These are phyloP conservation scores for Dryadula phaetusa DNA, from an alignment of 2,888 invertebrate genomes.

Conservation along the genomic window DNA sequence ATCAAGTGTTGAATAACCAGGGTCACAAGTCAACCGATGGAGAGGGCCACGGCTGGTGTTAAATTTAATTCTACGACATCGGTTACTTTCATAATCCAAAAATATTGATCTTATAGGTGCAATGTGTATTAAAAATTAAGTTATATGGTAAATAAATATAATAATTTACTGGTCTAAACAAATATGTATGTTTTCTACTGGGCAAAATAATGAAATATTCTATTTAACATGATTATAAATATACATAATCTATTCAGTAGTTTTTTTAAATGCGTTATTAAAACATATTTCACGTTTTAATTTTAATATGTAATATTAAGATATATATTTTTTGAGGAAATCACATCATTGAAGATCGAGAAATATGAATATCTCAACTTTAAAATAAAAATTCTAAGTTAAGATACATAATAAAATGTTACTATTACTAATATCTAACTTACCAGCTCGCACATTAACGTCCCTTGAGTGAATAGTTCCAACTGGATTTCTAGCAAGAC, in stretches of 20 bases:
- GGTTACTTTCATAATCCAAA: conserved; percentile 11
- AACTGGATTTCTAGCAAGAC: conserved; percentile 94
- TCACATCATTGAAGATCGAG: conserved; percentile 2
- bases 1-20: conserved; percentile 52
- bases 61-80: conserved; percentile 23
- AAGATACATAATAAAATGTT: not conserved
- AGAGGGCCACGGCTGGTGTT: conserved; percentile 31
- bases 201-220: too few species aligned
- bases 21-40: conserved; percentile 55
- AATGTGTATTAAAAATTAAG: too few species aligned
- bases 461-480: conserved; percentile 96
- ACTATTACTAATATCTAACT: conserved; percentile 58
- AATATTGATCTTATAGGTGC: not conserved
- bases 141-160: too few species aligned
- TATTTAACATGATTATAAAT: not conserved
- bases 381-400: not conserved
- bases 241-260: not conserved
- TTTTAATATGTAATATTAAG: not conserved
- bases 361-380: not conserved
- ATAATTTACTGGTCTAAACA: too few species aligned
- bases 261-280: not conserved
- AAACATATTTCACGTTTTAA: not conserved
- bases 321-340: not conserved
- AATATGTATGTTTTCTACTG: too few species aligned
- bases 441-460: conserved; percentile 98